Conservation (phyloP, 2,888 invertebrate genomes). For the Calliphora vomitoria region DNA sequence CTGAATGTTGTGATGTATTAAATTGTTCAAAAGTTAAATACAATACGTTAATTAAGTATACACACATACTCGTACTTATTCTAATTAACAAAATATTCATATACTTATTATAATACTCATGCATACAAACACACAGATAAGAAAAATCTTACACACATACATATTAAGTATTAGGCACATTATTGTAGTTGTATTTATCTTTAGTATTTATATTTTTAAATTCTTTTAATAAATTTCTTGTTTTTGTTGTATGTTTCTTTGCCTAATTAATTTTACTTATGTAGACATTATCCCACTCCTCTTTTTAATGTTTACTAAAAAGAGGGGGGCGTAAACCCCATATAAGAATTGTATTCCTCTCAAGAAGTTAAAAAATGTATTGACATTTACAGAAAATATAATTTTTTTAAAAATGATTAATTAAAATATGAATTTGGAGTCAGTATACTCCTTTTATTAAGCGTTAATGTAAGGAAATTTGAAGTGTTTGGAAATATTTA, state of each 20-base stretch:
- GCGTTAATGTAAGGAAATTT: not conserved
- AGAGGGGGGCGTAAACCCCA: constrained; percentile 19
- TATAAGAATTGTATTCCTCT: not conserved
- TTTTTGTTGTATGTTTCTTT: constrained; percentile 15
- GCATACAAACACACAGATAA: not conserved
- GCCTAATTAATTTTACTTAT: constrained; percentile 3
- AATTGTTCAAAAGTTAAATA: constrained; percentile 12
- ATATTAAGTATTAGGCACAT: constrained; percentile 3
- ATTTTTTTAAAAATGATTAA: not conserved
- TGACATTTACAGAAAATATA: not conserved
- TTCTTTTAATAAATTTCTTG: not conserved
- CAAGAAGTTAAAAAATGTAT: not conserved
- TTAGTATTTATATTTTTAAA: not conserved
- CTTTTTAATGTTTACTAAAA: not conserved
- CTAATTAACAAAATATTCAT: not conserved
- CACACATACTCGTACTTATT: not conserved
- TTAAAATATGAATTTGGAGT: not conserved
- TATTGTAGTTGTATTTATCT: constrained; percentile 19
- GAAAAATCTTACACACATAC: too few relatives aligned
- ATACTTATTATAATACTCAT: not conserved
- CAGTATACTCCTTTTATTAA: not conserved
- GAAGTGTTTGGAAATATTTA: not conserved
- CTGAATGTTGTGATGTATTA: not conserved
- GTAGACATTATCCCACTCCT: not conserved
- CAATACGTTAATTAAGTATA: constrained; percentile 39